These are phyloP conservation scores for Lepus townsendii DNA, from an alignment of 2,797 vertebrate genomes.

Conservation along the genomic window DNA sequence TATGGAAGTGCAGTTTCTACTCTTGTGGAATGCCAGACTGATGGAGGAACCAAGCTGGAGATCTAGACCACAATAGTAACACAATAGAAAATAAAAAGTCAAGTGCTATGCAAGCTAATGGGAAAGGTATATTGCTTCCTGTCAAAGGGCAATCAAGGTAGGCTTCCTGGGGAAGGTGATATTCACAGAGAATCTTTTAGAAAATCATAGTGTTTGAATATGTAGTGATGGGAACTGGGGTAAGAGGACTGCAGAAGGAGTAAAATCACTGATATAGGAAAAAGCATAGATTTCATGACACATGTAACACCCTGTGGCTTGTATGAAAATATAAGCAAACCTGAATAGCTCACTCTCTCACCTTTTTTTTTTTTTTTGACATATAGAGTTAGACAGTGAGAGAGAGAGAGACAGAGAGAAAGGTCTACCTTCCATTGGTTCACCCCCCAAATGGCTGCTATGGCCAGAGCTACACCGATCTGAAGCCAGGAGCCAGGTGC, in stretches of 20 bases:
- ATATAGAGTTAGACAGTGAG: too few species aligned
- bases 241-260: not conserved
- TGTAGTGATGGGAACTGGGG: not conserved
- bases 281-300: not conserved
- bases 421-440: too few species aligned
- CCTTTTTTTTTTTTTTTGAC: not conserved
- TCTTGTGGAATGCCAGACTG: not conserved
- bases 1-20: not conserved
- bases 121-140: not conserved
- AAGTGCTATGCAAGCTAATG: not conserved
- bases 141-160: too few species aligned
- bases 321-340: not conserved
- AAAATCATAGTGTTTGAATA: not conserved
- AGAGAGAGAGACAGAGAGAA: too few species aligned
- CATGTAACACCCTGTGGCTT: not conserved
- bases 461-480: too few species aligned
- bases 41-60: too few species aligned
- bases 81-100: not conserved
- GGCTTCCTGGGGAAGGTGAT: not conserved
- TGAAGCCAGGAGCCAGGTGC: too few species aligned
- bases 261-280: not conserved
- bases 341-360: not conserved
- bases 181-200: not conserved
- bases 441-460: too few species aligned
- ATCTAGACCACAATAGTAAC: not conserved